Evolutionary conservation across 2,797 vertebrate genomes (phyloP).

Genomic region (Melopsittacus undulatus): DNA sequence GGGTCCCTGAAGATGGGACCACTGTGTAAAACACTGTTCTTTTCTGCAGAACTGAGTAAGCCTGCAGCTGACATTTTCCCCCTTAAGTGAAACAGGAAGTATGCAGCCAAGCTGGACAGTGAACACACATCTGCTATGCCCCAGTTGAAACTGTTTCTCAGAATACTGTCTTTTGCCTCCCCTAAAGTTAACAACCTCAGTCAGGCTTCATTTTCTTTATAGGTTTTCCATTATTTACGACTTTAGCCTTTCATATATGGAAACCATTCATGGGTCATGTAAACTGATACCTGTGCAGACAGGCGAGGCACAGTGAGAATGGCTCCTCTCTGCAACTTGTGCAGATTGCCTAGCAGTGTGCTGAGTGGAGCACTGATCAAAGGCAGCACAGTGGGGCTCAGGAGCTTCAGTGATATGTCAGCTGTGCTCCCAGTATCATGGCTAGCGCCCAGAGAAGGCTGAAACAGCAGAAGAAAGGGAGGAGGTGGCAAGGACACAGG

Average conservation of each 20-base stretch:
- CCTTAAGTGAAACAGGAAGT: background rate
- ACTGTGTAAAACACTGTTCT: background rate
- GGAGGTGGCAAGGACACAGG: background rate
- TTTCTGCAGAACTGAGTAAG: background rate
- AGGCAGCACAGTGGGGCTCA: background rate
- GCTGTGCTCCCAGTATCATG: background rate
- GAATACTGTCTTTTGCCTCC: background rate
- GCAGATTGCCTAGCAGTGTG: background rate
- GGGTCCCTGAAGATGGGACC: background rate
- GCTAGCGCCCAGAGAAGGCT: background rate
- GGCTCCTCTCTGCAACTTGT: background rate
- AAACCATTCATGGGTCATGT: background rate
- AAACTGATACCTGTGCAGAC: background rate
- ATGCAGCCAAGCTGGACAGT: background rate
- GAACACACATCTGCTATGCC: background rate
- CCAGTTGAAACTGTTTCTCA: background rate
- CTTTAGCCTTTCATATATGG: background rate
- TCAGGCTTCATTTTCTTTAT: background rate
- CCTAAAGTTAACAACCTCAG: background rate
- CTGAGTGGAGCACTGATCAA: conserved; percentile 4
- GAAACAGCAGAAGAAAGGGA: background rate
- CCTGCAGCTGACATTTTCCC: background rate
- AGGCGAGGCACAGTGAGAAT: background rate
- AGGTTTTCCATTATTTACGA: background rate
- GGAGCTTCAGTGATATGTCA: background rate